Conservation (phyloP, 2,797 vertebrate genomes). For the Enteromius afrohamiltoni region DNA sequence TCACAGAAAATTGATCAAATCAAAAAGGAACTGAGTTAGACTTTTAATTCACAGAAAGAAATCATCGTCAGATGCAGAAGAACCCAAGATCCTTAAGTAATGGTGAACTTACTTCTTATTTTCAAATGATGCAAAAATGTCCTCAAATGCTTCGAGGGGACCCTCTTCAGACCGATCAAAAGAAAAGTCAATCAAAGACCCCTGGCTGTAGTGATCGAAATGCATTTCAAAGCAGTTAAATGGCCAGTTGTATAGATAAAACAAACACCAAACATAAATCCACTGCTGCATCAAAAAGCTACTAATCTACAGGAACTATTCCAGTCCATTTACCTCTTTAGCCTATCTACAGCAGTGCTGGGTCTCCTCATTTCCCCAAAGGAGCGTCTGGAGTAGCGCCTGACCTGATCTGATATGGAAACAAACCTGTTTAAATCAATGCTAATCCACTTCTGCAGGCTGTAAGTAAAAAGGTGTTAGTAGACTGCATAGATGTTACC, state of each 20-base stretch:
- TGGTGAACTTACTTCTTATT: slow-evolving; percentile 88
- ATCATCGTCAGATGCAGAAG: background rate
- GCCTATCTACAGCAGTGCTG: slow-evolving; percentile 67
- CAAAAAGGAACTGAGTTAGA: background rate
- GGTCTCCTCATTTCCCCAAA: slow-evolving; percentile 72
- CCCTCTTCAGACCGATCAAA: slow-evolving; percentile 91
- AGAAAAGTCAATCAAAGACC: slow-evolving; percentile 88
- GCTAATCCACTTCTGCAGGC: background rate
- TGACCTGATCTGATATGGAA: slow-evolving; percentile 66
- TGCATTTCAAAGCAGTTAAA: background rate
- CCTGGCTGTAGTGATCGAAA: slow-evolving; percentile 74
- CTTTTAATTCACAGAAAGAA: slow-evolving; percentile 21
- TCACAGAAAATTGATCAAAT: background rate
- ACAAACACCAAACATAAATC: background rate
- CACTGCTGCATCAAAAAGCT: slow-evolving; percentile 2
- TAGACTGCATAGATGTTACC: slow-evolving; percentile 62
- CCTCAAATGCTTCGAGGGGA: slow-evolving; percentile 88
- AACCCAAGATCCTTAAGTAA: background rate
- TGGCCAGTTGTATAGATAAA: background rate
- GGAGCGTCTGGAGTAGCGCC: slow-evolving; percentile 69
- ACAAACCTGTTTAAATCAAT: background rate
- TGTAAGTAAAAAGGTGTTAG: slow-evolving; percentile 13
- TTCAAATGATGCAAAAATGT: slow-evolving; percentile 90
- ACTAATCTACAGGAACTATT: background rate
- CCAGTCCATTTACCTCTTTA: slow-evolving; percentile 82